phyloP scores from a whole-genome alignment of 1,140 invertebrate species.

The Aphis craccivora region DNA sequence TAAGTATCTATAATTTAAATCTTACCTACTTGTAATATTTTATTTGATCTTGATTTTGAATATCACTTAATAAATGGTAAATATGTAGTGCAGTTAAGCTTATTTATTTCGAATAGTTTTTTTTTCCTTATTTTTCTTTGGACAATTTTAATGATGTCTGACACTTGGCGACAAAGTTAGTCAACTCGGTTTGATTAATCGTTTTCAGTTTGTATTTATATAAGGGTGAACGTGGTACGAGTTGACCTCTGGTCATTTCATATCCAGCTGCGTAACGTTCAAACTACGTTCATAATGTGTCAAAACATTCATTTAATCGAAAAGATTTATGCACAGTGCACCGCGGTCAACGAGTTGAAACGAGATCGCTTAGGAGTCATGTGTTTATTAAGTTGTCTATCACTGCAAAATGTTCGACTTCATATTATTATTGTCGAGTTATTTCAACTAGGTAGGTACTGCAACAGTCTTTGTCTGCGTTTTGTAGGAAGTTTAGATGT shows the following conservation, averaged over 20 bases:
- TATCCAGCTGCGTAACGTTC: background rate
- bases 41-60: background rate
- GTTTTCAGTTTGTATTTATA: constrained; percentile 24
- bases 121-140: background rate
- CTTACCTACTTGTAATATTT: background rate
- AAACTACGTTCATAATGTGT: background rate
- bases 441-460: background rate
- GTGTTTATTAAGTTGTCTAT: background rate
- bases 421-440: background rate
- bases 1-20: background rate
- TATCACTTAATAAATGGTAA: background rate
- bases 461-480: background rate
- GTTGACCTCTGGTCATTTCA: background rate
- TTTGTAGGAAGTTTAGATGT: background rate
- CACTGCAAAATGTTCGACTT: background rate
- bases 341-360: background rate
- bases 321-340: background rate
- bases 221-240: background rate
- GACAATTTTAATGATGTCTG: background rate
- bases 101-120: background rate
- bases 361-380: background rate
- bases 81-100: background rate
- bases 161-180: constrained; percentile 1
- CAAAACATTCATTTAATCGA: background rate
- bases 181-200: constrained; percentile 18